phyloP scores from a whole-genome alignment of 1,140 invertebrate species.

The Akabosia matsudoensis region DNA sequence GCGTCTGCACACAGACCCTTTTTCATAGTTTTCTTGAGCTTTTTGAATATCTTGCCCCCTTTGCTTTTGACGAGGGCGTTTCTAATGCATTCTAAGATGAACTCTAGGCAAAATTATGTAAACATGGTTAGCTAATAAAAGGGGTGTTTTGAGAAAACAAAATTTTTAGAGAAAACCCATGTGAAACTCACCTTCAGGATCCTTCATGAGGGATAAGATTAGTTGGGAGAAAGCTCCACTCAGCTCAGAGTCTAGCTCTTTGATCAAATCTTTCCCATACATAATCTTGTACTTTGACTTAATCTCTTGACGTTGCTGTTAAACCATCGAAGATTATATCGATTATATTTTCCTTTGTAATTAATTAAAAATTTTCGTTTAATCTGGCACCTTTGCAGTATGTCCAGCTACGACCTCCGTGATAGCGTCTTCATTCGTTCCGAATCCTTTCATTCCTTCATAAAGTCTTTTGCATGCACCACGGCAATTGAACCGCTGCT shows the following conservation, averaged over 20 bases:
- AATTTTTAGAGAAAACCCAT: too few species aligned
- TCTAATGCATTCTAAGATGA: too few species aligned
- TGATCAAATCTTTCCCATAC: conserved; percentile 82
- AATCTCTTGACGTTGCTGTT: conserved; percentile 83
- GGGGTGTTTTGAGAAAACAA: too few species aligned
- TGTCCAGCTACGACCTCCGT: conserved; percentile 83
- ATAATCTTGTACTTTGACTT: conserved; percentile 85
- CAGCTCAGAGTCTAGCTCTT: conserved; percentile 66
- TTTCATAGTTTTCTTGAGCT: not conserved
- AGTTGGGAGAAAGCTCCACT: conserved; percentile 58
- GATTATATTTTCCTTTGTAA: too few species aligned
- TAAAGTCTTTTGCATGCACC: conserved; percentile 78
- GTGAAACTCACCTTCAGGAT: not conserved
- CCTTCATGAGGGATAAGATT: conserved; percentile 55
- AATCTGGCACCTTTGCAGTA: too few species aligned
- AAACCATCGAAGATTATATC: too few species aligned
- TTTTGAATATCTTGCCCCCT: not conserved
- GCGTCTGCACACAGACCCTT: not conserved
- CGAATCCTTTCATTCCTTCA: conserved; percentile 91
- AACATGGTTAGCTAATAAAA: too few species aligned
- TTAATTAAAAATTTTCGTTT: too few species aligned
- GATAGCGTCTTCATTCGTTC: conserved; percentile 86
- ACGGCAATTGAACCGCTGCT: conserved; percentile 70
- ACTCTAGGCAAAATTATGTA: too few species aligned
- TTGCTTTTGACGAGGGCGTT: too few species aligned